Percentiles rank a stretch among this genome's conserved stretches.
These are phyloP conservation scores for Alentia gelatinosa DNA, from an alignment of 2,888 invertebrate genomes.

Conservation along the genomic window DNA sequence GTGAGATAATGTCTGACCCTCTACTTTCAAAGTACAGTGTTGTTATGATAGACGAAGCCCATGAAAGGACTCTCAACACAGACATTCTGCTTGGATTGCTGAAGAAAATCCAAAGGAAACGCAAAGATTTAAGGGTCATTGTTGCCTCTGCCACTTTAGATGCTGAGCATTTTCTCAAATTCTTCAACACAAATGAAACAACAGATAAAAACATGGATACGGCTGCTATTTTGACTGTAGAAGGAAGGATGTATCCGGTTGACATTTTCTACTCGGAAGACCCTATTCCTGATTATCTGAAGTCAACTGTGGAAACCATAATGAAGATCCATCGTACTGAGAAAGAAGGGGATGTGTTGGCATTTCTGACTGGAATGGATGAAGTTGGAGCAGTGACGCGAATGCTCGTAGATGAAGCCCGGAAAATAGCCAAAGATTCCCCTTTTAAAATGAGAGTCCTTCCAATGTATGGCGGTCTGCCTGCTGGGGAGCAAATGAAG, in stretches of 20 bases:
- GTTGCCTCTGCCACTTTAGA: slow-evolving; percentile 98
- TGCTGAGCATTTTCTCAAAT: slow-evolving; percentile 85
- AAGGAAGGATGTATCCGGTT: slow-evolving; percentile 93
- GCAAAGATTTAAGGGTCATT: slow-evolving; percentile 90
- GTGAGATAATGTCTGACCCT: slow-evolving; percentile 97
- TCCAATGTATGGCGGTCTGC: slow-evolving; percentile 96
- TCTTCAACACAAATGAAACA: slow-evolving; percentile 83
- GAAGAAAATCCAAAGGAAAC: slow-evolving; percentile 92
- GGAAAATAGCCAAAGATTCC: slow-evolving; percentile 68
- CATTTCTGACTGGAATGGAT: slow-evolving; percentile 87
- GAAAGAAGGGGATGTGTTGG: slow-evolving; percentile 91
- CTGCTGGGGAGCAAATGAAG: slow-evolving; percentile 91
- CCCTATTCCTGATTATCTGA: slow-evolving; percentile 94
- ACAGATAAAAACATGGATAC: slow-evolving; percentile 82
- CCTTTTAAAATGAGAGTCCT: slow-evolving; percentile 84
- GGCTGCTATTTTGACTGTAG: slow-evolving; percentile 91
- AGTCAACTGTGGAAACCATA: slow-evolving; percentile 91
- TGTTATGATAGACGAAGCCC: slow-evolving; percentile 96
- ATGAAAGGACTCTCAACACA: slow-evolving; percentile 94
- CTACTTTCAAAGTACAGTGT: slow-evolving; percentile 91
- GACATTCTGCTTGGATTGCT: slow-evolving; percentile 96
- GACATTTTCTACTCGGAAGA: slow-evolving; percentile 89
- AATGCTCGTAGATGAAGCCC: slow-evolving; percentile 78
- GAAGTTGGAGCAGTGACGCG: slow-evolving; percentile 90
- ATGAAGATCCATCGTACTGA: slow-evolving; percentile 88